Evolutionary conservation across 2,113 vertebrate species (phyloP).

Genomic region (Corapipo altera): DNA sequence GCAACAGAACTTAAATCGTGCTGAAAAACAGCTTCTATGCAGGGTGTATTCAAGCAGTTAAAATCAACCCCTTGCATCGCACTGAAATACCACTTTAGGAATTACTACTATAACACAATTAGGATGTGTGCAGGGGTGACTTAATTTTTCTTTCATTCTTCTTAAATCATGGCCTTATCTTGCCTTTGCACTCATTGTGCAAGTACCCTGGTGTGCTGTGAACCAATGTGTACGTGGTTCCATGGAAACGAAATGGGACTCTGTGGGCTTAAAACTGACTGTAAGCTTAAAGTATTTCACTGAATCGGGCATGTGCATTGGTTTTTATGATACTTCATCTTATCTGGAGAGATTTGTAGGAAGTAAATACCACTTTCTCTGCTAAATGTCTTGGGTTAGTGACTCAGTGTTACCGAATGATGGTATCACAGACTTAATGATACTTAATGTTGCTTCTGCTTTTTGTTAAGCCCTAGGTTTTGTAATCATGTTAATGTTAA

Average conservation of each 20-base stretch:
- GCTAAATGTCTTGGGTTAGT: not conserved
- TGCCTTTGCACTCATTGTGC: not conserved
- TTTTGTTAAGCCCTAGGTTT: not conserved
- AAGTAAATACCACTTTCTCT: not conserved
- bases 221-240: not conserved
- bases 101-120: not conserved
- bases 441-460: not conserved
- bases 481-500: not conserved
- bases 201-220: not conserved
- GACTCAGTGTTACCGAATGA: slow-evolving; percentile 8
- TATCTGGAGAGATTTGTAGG: not conserved
- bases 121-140: not conserved
- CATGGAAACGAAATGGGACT: not conserved
- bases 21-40: not conserved
- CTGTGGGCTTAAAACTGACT: not conserved
- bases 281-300: not conserved
- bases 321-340: not conserved
- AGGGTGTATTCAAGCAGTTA: not conserved
- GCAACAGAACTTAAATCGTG: not conserved
- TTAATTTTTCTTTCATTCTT: not conserved
- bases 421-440: not conserved
- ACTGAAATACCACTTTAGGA: not conserved
- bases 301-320: not conserved
- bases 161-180: not conserved
- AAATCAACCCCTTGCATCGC: not conserved